Evolutionary conservation across 2,113 vertebrate genomes (phyloP).

Genomic region (Climacteris rufus): DNA sequence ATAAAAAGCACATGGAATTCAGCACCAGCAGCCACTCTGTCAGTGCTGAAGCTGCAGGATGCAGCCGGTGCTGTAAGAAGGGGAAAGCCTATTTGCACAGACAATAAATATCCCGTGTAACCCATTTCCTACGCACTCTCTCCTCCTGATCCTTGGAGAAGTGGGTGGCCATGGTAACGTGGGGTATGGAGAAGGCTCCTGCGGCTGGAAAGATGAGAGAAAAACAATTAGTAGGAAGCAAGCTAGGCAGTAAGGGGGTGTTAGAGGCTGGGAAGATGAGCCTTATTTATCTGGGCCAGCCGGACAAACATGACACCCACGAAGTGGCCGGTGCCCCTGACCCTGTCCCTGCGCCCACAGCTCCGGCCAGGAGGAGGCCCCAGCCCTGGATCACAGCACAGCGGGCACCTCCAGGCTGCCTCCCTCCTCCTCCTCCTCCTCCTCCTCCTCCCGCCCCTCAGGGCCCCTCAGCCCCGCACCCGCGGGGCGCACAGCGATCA

Average conservation of each 20-base stretch:
- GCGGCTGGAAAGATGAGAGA: conserved; percentile 37
- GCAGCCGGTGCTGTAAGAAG: background rate
- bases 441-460: background rate
- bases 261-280: accelerated
- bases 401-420: accelerated
- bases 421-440: background rate
- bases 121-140: conserved; percentile 67
- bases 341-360: background rate
- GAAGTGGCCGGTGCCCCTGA: background rate
- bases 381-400: background rate
- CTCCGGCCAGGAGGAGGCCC: background rate
- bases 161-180: conserved; percentile 66
- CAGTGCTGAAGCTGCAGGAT: background rate
- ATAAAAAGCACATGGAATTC: background rate
- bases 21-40: background rate
- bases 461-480: background rate
- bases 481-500: background rate
- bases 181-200: conserved; percentile 24
- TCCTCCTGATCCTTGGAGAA: conserved; percentile 66
- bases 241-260: too few relatives aligned
- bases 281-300: too few relatives aligned
- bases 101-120: background rate
- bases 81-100: background rate
- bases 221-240: background rate
- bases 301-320: background rate